Percentiles rank a stretch among this genome's conserved stretches.
Conservation (phyloP, 30 jellyfish, hydroid and myxozoan genomes). For the Hydractinia symbiolongicarpus region DNA sequence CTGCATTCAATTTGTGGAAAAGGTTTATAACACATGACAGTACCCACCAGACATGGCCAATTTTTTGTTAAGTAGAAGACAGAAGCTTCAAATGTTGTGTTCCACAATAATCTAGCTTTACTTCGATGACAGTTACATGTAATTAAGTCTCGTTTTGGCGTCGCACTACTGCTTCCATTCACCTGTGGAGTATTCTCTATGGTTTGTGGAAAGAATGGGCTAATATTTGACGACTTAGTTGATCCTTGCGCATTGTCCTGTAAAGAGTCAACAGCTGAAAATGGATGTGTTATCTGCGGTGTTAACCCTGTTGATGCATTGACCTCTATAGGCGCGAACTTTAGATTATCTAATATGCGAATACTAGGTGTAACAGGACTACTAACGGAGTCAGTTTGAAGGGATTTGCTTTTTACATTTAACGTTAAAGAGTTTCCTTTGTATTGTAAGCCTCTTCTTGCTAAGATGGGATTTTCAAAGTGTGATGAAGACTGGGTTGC, state of each 20-base stretch:
- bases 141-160: not conserved
- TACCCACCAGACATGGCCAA: constrained; percentile 51
- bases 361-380: constrained; percentile 35
- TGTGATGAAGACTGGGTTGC: not conserved
- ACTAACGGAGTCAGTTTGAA: not conserved
- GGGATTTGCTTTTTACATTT: constrained; percentile 17
- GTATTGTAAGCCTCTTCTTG: constrained; percentile 31
- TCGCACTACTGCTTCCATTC: not conserved
- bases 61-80: constrained; percentile 35
- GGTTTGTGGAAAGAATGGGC: constrained; percentile 21
- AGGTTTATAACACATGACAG: constrained; percentile 26
- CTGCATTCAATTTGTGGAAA: not conserved
- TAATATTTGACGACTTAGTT: not conserved
- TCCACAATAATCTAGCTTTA: constrained; percentile 33
- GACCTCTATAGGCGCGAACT: constrained; percentile 29
- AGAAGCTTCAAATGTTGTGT: constrained; percentile 46
- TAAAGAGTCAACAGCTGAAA: not conserved
- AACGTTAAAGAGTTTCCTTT: constrained; percentile 10
- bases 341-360: constrained; percentile 18
- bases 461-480: constrained; percentile 21
- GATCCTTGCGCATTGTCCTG: constrained; percentile 2
- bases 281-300: constrained; percentile 25
- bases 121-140: constrained; percentile 22
- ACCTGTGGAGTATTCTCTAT: not conserved
- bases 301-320: constrained; percentile 23